Percentiles rank a stretch among this genome's conserved stretches.
phyloP scores from a whole-genome alignment of 1,140 invertebrate genomes.

The Antheraea mylitta region DNA sequence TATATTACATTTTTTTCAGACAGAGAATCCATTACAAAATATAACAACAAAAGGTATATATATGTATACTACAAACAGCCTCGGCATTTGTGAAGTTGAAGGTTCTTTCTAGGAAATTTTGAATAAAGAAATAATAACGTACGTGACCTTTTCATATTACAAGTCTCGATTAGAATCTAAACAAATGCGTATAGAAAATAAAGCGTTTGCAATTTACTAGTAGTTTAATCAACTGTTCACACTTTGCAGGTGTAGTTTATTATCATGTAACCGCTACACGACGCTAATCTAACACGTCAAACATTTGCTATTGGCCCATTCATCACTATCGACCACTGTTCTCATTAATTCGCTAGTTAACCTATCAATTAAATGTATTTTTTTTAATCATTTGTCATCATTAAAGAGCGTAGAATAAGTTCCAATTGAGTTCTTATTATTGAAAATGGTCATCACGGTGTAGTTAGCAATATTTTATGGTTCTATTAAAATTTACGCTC shows the following conservation, averaged over 20 bases:
- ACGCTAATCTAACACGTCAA: conserved; percentile 41
- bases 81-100: conserved; percentile 25
- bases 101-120: conserved; percentile 10
- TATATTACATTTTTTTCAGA: neutral
- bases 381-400: conserved; percentile 66
- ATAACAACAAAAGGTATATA: neutral
- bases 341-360: conserved; percentile 57
- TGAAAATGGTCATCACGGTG: conserved; percentile 10
- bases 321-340: conserved; percentile 52
- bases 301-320: conserved; percentile 40
- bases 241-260: conserved; percentile 12
- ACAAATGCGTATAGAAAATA: conserved; percentile 25
- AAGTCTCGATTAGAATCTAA: conserved; percentile 43
- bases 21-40: neutral
- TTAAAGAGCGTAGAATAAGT: conserved; percentile 51
- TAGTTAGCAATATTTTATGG: conserved; percentile 20
- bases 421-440: conserved; percentile 33
- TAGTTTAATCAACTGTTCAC: conserved; percentile 1
- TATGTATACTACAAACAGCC: neutral
- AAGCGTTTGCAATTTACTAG: conserved; percentile 23
- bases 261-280: conserved; percentile 16
- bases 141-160: conserved; percentile 25
- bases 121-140: conserved; percentile 24
- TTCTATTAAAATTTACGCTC: conserved; percentile 12
- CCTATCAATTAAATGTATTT: conserved; percentile 55